Percentiles rank a stretch among this genome's conserved stretches.
Evolutionary conservation across 1,140 invertebrate genomes (phyloP).

Genomic region (Drosophila teissieri): DNA sequence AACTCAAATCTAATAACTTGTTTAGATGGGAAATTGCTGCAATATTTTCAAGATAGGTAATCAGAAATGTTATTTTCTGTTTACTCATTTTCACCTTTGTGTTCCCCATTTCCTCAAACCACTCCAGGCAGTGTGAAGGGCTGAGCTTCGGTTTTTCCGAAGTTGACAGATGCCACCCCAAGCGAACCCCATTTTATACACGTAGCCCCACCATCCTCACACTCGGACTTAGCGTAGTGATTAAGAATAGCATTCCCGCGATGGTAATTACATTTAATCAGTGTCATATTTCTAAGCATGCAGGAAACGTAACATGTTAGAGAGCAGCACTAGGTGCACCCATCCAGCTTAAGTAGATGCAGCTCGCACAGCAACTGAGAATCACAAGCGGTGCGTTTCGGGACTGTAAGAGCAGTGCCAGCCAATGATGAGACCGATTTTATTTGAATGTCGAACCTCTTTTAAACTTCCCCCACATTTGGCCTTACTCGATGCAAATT

Average conservation of each 20-base stretch:
- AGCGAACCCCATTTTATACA: background rate
- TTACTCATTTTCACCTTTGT: background rate
- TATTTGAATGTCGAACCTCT: conserved; percentile 1
- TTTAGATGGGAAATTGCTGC: background rate
- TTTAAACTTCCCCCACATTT: conserved; percentile 13
- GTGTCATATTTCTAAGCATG: conserved; percentile 55
- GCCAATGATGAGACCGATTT: background rate
- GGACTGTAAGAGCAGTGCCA: conserved; percentile 16
- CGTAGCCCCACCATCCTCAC: conserved; percentile 1
- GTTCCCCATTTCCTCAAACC: background rate
- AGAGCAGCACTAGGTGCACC: conserved; percentile 27
- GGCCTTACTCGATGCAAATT: conserved; percentile 37
- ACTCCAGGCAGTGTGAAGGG: conserved; percentile 30
- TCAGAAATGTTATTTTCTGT: background rate
- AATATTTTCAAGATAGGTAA: background rate
- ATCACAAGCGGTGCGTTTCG: conserved; percentile 11
- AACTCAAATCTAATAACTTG: too few species aligned
- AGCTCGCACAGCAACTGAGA: conserved; percentile 26
- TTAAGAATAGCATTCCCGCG: conserved; percentile 57
- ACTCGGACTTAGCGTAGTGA: conserved; percentile 40
- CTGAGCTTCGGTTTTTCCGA: conserved; percentile 29
- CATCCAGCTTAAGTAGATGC: conserved; percentile 39
- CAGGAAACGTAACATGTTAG: conserved; percentile 9
- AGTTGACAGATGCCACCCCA: background rate
- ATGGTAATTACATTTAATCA: conserved; percentile 49